A percentile compares a stretch with the other conserved stretches of the same genome.
Evolutionary conservation across 2,113 vertebrate genomes (phyloP).

Genomic region (Elachura formosa): DNA sequence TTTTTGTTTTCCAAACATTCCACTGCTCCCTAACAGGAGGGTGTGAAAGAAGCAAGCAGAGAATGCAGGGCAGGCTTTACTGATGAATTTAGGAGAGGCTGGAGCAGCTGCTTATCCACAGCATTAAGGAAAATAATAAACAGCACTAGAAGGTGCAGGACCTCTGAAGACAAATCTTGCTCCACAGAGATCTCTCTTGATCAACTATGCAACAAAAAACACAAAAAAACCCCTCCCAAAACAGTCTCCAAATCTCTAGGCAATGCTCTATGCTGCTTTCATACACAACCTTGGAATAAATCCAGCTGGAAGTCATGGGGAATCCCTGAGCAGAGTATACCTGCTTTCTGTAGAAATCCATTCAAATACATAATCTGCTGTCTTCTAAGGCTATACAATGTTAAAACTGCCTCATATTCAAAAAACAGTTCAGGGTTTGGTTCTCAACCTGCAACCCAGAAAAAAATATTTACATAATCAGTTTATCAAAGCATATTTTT

Average conservation of each 20-base stretch:
- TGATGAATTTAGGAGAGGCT: not conserved
- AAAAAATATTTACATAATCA: not conserved
- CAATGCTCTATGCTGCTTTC: not conserved
- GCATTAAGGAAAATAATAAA: not conserved
- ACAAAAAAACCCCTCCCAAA: not conserved
- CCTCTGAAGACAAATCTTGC: not conserved
- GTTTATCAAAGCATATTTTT: not conserved
- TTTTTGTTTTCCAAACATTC: not conserved
- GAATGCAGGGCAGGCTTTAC: not conserved
- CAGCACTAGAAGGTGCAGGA: not conserved
- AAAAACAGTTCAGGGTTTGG: not conserved
- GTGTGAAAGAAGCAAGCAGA: not conserved
- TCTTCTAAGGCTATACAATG: not conserved
- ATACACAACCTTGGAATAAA: not conserved
- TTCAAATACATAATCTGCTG: not conserved
- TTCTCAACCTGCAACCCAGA: not conserved
- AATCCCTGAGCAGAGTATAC: not conserved
- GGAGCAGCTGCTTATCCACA: not conserved
- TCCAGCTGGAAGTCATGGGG: not conserved
- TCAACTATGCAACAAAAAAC: not conserved
- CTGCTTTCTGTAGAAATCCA: not conserved
- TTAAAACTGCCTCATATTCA: not conserved
- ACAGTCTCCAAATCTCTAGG: accelerated
- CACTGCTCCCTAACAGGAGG: not conserved
- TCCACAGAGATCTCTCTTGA: not conserved